Evolutionary conservation across 2,113 vertebrate genomes (phyloP), one percentile per base, ranked within the genome.

Genomic region (Holacanthus passer): DNA sequence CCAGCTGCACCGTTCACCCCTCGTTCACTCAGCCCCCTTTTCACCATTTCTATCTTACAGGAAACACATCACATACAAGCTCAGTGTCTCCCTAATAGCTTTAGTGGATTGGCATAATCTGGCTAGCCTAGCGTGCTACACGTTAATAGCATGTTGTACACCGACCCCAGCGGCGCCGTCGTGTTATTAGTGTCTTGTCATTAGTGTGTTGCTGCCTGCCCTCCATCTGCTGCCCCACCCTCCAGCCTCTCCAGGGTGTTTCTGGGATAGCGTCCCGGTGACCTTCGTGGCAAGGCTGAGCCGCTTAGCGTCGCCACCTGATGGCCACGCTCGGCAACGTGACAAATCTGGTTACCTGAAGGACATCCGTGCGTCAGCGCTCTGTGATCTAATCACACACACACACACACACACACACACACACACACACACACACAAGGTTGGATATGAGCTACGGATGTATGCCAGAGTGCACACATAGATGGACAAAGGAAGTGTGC

Each of bases 301-400:
- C 89, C 24, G 85, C 91, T 91, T 90, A 91, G 71, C 85, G 55
- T 56, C 70, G 62, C 88, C 88, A 83, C 92, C 91, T 84, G 87
- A 93, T 90, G 92, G 88, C 81, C 64, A 37, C 20, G 11, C 83
- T 84, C 66, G 85, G 85, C 88, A 60, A 50, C 10, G 62, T 77
- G 87, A 91, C 91, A 90, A 91, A 92, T 91, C 88, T 89, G 84
- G 81, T 90, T 92, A 92, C 88, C 89, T 92, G 91, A 92, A 94
- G 91, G 90, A 89, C 92, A 84, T 88, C 76, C 74, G 55, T 86
- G 88, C 65, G 22, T 88, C 86, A 82, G 83, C 41, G 27, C 72
- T 74, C 53, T 50, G 27, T 85, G 79, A 91, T 91, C 55, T 74
- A 77, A 88, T 91, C 65, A 60, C 6, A 41, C 13, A 55, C 59